These are phyloP conservation scores for Microctenopoma lineatum DNA, from an alignment of 2,797 vertebrate species.

Conservation along the genomic window DNA sequence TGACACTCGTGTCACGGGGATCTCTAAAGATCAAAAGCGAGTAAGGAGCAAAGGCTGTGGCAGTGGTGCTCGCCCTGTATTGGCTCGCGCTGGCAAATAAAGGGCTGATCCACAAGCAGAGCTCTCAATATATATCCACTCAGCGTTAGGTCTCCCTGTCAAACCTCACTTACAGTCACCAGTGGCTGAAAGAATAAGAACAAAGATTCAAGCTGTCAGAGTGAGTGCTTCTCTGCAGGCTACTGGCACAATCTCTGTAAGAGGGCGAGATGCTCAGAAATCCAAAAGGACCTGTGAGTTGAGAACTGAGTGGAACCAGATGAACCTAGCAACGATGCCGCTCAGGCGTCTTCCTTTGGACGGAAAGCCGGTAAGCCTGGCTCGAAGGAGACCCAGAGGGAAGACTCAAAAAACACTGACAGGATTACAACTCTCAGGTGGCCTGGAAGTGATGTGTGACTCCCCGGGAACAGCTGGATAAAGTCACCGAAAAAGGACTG, in stretches of 20 bases:
- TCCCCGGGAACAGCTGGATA: conserved; percentile 24
- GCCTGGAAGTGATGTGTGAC: conserved; percentile 31
- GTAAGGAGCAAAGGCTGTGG: conserved; percentile 22
- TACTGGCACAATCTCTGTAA: conserved; percentile 41
- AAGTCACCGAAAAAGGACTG: conserved; percentile 20
- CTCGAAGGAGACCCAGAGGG: conserved; percentile 31
- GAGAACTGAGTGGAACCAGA: conserved; percentile 45
- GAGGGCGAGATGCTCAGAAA: conserved; percentile 40
- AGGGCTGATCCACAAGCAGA: conserved; percentile 43
- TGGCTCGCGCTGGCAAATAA: conserved; percentile 38
- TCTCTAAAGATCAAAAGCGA: conserved; percentile 17
- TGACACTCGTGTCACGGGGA: conserved; percentile 24
- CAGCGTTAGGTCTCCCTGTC: conserved; percentile 38
- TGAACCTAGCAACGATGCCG: conserved; percentile 49
- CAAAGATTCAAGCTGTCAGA: conserved; percentile 43
- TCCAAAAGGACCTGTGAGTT: conserved; percentile 54
- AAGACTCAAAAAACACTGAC: conserved; percentile 25
- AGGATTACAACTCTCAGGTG: conserved; percentile 48
- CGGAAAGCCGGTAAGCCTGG: conserved; percentile 37
- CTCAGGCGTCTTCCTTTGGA: conserved; percentile 44
- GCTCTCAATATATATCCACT: conserved; percentile 30
- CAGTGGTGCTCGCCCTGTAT: conserved; percentile 22
- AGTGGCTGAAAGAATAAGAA: conserved; percentile 41
- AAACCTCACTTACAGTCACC: conserved; percentile 36
- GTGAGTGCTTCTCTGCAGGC: conserved; percentile 38